Percentiles rank a stretch among this genome's conserved stretches.
Evolutionary conservation across 92 coral and sea anemone species (phyloP).

Genomic region (Epizoanthus fatuus): DNA sequence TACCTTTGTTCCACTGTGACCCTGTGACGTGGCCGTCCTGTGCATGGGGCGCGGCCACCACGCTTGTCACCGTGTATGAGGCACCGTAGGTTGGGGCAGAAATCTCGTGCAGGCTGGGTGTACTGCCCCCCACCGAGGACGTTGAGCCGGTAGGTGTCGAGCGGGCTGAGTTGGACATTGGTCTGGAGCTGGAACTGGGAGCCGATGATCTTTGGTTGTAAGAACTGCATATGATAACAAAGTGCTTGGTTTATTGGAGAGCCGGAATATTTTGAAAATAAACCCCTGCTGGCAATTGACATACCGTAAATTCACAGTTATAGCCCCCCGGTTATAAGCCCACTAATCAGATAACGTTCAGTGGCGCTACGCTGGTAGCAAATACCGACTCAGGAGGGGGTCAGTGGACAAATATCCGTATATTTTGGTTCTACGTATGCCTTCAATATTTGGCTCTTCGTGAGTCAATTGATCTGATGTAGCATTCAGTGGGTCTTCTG

Average conservation of each 20-base stretch:
- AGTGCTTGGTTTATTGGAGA: neutral
- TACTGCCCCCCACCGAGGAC: conserved; percentile 88
- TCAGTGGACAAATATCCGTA: too few species aligned
- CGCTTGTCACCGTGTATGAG: conserved; percentile 83
- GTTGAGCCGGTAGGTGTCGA: conserved; percentile 70
- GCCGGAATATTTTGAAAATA: too few species aligned
- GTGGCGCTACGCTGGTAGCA: too few species aligned
- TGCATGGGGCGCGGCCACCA: conserved; percentile 61
- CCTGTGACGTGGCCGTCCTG: conserved; percentile 32
- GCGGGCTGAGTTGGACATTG: conserved; percentile 36
- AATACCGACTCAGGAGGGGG: too few species aligned
- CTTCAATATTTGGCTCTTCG: too few species aligned
- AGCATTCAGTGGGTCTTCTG: too few species aligned
- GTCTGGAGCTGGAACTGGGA: conserved; percentile 29
- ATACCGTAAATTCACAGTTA: too few species aligned
- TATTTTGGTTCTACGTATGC: too few species aligned
- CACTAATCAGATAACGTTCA: too few species aligned
- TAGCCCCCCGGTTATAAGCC: too few species aligned
- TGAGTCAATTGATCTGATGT: too few species aligned
- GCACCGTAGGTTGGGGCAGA: conserved; percentile 80
- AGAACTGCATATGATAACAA: conserved; percentile 8
- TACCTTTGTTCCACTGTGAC: conserved; percentile 35
- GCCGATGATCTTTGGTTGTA: conserved; percentile 43
- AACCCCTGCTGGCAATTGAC: too few species aligned
- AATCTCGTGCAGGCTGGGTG: conserved; percentile 82